Conservation (phyloP, 2,797 vertebrate genomes). For the Euphonia xanthogaster region DNA sequence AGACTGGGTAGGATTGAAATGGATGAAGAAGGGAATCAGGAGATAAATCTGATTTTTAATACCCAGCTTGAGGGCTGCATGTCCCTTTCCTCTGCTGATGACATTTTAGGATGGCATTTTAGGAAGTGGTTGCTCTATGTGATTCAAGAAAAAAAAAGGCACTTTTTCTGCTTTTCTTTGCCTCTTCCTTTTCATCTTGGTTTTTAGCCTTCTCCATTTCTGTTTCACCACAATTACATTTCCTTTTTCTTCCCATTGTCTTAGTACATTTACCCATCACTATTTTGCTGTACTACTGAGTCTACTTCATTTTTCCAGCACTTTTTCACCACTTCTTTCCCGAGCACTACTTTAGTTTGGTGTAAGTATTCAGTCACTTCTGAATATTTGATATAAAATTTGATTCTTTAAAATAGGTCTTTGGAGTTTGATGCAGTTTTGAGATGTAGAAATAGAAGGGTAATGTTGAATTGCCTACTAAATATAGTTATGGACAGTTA, state of each 20-base stretch:
- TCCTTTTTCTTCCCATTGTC: conserved; percentile 12
- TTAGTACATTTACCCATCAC: background rate
- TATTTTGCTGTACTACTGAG: background rate
- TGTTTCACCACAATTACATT: background rate
- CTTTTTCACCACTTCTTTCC: background rate
- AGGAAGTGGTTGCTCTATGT: background rate
- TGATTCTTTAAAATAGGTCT: background rate
- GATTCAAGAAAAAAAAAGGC: background rate
- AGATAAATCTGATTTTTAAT: background rate
- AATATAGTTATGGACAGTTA: background rate
- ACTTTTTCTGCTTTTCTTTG: background rate
- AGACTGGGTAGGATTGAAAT: background rate
- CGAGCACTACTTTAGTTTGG: background rate
- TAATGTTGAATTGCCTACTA: background rate
- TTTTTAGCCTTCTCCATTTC: conserved; percentile 19
- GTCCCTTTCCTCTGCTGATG: background rate
- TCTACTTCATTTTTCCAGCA: background rate
- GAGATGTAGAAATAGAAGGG: background rate
- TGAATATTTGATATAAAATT: background rate
- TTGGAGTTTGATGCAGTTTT: background rate
- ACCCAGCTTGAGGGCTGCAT: background rate
- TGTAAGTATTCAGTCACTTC: background rate
- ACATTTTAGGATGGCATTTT: background rate
- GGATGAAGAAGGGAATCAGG: background rate
- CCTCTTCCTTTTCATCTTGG: background rate